Evolutionary conservation across 2,797 vertebrate species (phyloP), one percentile per base, ranked within the genome.

Genomic region (Halcyon chelicuti): DNA sequence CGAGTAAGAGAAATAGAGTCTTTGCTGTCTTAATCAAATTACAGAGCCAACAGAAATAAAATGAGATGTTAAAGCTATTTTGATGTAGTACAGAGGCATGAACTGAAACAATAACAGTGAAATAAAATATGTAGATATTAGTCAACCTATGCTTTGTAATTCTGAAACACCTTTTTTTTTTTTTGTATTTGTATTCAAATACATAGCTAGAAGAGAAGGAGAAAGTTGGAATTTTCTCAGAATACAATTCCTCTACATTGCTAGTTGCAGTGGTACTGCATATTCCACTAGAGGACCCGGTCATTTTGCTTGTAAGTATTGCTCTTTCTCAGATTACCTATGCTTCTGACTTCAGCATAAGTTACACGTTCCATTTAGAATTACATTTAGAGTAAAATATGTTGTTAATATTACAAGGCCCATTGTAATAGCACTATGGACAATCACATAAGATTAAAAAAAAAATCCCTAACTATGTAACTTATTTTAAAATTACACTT

Each of bases 241-340:
- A 65, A 54, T 46, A 42, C 6, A 84, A 58, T 49, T 78, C 8
- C 7, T 72, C 21, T 90, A 12, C 16, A 25, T 92, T 74, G 18
- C 20, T 72, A 57, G 13, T 26, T 65, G 58, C 47, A 90, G 37
- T 39, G 23, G 6, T 39, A 55, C 12, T 55, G 42, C 11, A 39
- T 54, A 86, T 83, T 71, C 33, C 62, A 86, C 16, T 18, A 42
- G 7, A 73, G 10, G 44, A 47, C 22, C 3, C 0, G 0, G 14
- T 20, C 11, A 47, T 39, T 58, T 77, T 80, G 4, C 22, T 74
- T 80, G 1, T 31, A 67, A 44, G 3, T 12, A 39, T 9, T 54
- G 8, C 10, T 49, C 17, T 42, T 57, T 73, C 46, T 29, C 21
- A 78, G 52, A 75, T 10, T 12, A 52, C 11, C 14, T 25, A 25